These are phyloP conservation scores for Elachura formosa DNA, from an alignment of 2,113 vertebrate species.

Conservation along the genomic window DNA sequence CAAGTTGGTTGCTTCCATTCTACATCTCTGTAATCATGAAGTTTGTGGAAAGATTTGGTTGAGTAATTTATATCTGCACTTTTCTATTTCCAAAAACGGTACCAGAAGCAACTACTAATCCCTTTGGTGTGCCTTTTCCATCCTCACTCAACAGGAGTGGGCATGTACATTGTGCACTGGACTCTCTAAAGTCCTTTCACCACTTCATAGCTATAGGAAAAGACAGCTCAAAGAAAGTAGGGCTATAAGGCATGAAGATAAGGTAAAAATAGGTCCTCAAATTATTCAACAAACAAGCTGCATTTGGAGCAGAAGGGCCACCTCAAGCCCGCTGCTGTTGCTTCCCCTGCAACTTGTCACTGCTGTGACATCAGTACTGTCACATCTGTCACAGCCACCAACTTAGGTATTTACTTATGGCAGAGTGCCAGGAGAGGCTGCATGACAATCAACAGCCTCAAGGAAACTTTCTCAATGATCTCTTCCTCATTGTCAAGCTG, in stretches of 20 bases:
- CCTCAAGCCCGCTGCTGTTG: background rate
- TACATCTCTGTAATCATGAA: background rate
- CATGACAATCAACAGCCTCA: slow-evolving; percentile 44
- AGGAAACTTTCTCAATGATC: slow-evolving; percentile 10
- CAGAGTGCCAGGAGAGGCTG: slow-evolving; percentile 49
- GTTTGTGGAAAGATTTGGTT: background rate
- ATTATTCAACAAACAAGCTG: background rate
- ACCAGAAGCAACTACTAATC: background rate
- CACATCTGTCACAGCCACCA: background rate
- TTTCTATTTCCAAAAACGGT: background rate
- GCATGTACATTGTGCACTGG: background rate
- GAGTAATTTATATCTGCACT: background rate
- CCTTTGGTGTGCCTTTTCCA: background rate
- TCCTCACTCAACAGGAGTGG: background rate
- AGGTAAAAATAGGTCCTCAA: background rate
- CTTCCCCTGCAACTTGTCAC: background rate
- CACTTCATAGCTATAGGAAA: background rate
- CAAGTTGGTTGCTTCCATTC: background rate
- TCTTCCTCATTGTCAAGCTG: background rate
- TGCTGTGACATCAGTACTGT: slow-evolving; percentile 1
- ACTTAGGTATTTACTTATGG: slow-evolving; percentile 33
- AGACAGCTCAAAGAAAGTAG: background rate
- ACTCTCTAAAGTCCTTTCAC: background rate
- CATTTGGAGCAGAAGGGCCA: background rate
- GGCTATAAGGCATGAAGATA: background rate